Percentiles rank a stretch among this genome's conserved stretches.
Evolutionary conservation across 2,888 invertebrate species (phyloP).

Genomic region (Dryococelus australis): DNA sequence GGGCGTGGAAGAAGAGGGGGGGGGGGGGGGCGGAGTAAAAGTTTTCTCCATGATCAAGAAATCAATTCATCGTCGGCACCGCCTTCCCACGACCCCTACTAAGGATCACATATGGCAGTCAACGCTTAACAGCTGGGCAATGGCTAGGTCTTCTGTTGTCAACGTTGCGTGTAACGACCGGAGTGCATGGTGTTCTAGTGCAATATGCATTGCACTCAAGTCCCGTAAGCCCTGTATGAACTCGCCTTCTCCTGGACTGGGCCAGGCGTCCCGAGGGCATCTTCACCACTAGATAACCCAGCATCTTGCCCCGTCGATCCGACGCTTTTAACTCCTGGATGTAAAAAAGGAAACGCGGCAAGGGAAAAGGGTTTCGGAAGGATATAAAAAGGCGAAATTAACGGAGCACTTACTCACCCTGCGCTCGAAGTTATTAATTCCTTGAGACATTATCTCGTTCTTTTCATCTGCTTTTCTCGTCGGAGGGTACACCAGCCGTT

Average conservation of each 20-base stretch:
- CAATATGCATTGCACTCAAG: too few species aligned
- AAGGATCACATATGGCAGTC: neutral
- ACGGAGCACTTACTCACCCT: neutral
- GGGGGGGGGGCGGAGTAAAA: neutral
- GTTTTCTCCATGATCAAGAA: neutral
- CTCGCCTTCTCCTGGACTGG: too few species aligned
- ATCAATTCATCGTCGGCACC: neutral
- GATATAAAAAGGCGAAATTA: neutral
- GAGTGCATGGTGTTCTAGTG: too few species aligned
- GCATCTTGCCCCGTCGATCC: neutral
- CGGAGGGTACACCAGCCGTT: neutral
- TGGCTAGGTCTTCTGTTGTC: too few species aligned
- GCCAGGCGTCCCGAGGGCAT: neutral
- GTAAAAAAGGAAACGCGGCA: neutral
- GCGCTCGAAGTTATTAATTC: conserved; percentile 2
- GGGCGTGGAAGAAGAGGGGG: too few species aligned
- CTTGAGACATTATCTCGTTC: neutral
- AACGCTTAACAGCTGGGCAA: neutral
- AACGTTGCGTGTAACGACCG: too few species aligned
- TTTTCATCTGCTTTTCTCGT: neutral
- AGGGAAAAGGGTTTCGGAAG: neutral
- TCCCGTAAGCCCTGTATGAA: too few species aligned
- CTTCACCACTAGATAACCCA: neutral
- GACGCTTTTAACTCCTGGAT: neutral
- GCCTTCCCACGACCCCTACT: neutral